Conservation (phyloP, 2,797 vertebrate species). For the Sebastes miniatus region DNA sequence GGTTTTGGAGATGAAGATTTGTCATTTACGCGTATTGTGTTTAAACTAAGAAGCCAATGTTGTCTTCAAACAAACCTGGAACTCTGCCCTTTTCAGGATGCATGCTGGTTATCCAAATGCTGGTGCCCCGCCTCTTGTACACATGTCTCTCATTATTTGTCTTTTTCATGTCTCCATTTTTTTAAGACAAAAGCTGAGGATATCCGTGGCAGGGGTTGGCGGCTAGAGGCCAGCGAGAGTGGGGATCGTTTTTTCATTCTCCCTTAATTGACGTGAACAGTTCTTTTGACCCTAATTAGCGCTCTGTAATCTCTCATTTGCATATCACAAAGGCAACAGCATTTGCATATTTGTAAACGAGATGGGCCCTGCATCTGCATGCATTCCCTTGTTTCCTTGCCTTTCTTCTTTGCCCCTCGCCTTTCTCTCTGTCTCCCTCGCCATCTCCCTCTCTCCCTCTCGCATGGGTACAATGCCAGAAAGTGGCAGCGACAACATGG, state of each 20-base stretch:
- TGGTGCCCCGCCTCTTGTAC: conserved; percentile 51
- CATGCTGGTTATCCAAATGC: conserved; percentile 57
- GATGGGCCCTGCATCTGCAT: conserved; percentile 86
- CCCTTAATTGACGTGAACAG: conserved; percentile 91
- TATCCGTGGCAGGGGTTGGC: conserved; percentile 76
- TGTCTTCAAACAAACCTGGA: conserved; percentile 51
- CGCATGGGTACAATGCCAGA: conserved; percentile 70
- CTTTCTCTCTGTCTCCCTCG: conserved; percentile 46
- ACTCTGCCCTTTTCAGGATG: conserved; percentile 60
- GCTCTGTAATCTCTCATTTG: conserved; percentile 92
- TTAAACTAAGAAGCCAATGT: conserved; percentile 21
- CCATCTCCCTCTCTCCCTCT: conserved; percentile 21
- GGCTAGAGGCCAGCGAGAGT: conserved; percentile 73
- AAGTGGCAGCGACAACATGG: conserved; percentile 67
- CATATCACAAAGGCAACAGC: conserved; percentile 92
- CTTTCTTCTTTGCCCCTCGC: conserved; percentile 75
- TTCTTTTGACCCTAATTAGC: conserved; percentile 98
- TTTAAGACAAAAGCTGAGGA: conserved; percentile 81
- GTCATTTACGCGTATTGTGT: conserved; percentile 13
- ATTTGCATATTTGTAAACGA: conserved; percentile 97
- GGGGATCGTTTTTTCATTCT: conserved; percentile 82
- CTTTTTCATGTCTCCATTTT: conserved; percentile 78
- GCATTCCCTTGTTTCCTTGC: conserved; percentile 81
- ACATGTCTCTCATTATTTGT: conserved; percentile 73
- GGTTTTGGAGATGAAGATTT: neutral